These are phyloP conservation scores for Ptilorrhoa leucosticta DNA, from an alignment of 2,113 vertebrate genomes.

Conservation along the genomic window DNA sequence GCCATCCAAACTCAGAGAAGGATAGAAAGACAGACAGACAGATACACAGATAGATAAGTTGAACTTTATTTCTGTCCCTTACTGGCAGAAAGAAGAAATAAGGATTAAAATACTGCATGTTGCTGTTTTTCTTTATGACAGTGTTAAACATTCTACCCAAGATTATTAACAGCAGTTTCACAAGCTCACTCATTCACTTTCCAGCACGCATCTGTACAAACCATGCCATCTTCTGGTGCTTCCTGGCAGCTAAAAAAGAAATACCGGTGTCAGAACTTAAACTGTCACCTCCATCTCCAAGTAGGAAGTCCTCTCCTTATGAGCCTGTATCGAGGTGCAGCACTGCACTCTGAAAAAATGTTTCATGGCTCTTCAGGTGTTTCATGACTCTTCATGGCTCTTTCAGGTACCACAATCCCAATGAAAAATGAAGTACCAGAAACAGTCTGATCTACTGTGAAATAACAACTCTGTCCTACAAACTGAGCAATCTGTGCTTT, in stretches of 20 bases:
- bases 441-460: neutral
- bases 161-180: conserved; percentile 73
- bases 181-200: conserved; percentile 54
- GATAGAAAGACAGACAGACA: neutral
- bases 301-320: neutral
- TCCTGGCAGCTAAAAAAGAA: conserved; percentile 67
- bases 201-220: conserved; percentile 74
- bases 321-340: neutral
- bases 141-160: conserved; percentile 49
- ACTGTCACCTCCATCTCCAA: conserved; percentile 6
- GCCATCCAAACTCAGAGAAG: neutral
- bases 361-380: neutral
- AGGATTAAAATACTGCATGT: neutral
- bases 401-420: neutral
- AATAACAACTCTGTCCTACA: neutral
- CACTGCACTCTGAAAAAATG: neutral
- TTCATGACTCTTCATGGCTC: neutral
- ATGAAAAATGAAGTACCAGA: neutral
- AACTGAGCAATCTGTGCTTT: neutral
- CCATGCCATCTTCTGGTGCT: conserved; percentile 87
- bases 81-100: neutral
- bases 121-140: conserved; percentile 9
- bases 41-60: neutral
- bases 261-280: conserved; percentile 23
- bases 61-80: neutral